phyloP scores from a whole-genome alignment of 2,888 invertebrate species.

The Flabesymbios commensalis region DNA sequence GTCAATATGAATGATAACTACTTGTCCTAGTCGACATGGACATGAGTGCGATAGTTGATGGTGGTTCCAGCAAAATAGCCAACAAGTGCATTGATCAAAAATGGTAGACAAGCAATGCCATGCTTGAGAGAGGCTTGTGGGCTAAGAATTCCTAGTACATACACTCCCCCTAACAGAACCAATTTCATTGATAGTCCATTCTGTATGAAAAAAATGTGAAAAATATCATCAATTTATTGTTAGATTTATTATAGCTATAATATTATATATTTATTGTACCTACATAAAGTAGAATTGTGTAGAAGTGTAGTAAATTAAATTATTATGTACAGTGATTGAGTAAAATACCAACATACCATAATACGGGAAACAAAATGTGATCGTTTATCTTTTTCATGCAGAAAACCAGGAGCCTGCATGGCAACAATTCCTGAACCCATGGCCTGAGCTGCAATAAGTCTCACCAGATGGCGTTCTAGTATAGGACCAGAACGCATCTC shows the following conservation, averaged over 20 bases:
- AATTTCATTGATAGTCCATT: neutral
- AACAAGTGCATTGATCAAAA: constrained; percentile 19
- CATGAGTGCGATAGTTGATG: constrained; percentile 13
- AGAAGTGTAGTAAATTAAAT: neutral
- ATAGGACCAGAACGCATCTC: constrained; percentile 5
- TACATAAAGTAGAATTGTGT: neutral
- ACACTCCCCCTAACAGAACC: neutral
- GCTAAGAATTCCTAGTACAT: neutral
- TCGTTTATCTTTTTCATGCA: constrained; percentile 34
- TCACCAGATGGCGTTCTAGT: constrained; percentile 23
- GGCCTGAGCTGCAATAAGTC: constrained; percentile 20
- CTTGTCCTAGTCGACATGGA: too few relatives aligned
- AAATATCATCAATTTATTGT: too few relatives aligned
- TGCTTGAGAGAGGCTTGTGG: neutral
- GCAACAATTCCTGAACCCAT: constrained; percentile 28
- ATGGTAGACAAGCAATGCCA: neutral
- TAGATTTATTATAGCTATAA: too few relatives aligned
- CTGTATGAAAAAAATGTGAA: neutral
- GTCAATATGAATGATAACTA: too few relatives aligned
- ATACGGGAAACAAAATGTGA: constrained; percentile 25
- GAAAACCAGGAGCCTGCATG: constrained; percentile 35
- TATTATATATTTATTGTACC: too few relatives aligned
- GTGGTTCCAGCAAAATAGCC: constrained; percentile 23
- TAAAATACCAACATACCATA: constrained; percentile 23
- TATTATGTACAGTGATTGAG: neutral